phyloP scores from a whole-genome alignment of 2,888 invertebrate genomes.

The Odontomyia ornata region DNA sequence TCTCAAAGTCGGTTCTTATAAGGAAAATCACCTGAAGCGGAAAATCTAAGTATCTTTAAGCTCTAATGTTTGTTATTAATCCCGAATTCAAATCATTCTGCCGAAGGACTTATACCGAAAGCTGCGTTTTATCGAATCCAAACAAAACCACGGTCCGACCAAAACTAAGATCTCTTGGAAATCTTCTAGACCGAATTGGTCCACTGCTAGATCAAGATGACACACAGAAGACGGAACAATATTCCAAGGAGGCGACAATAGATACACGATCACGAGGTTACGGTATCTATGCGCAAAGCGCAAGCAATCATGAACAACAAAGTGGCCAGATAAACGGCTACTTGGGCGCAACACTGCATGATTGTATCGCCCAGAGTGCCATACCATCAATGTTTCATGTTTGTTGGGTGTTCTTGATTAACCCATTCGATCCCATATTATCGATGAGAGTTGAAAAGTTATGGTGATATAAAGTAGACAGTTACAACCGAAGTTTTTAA shows the following conservation, averaged over 20 bases:
- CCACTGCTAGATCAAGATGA: constrained; percentile 40
- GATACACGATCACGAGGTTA: neutral
- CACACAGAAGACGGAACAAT: neutral
- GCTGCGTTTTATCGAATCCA: constrained; percentile 18
- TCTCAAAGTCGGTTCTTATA: neutral
- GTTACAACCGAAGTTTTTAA: too few relatives aligned
- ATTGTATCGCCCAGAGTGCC: constrained; percentile 20
- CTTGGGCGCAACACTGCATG: neutral
- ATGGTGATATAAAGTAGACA: too few relatives aligned
- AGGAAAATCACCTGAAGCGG: constrained; percentile 2
- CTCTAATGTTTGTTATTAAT: too few relatives aligned
- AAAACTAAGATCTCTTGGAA: constrained; percentile 39
- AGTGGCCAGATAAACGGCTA: constrained; percentile 9
- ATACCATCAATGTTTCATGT: constrained; percentile 1
- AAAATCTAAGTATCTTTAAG: neutral
- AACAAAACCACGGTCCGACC: constrained; percentile 44
- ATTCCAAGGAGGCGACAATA: constrained; percentile 24
- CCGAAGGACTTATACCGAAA: neutral
- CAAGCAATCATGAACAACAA: neutral
- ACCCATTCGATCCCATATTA: neutral
- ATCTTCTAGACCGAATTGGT: constrained; percentile 44
- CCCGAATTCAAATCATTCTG: neutral
- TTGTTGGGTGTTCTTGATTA: constrained; percentile 11
- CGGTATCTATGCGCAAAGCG: constrained; percentile 25
- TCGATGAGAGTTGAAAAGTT: too few relatives aligned